These are phyloP conservation scores for Nibea albiflora DNA, from an alignment of 2,113 vertebrate species.

Conservation along the genomic window DNA sequence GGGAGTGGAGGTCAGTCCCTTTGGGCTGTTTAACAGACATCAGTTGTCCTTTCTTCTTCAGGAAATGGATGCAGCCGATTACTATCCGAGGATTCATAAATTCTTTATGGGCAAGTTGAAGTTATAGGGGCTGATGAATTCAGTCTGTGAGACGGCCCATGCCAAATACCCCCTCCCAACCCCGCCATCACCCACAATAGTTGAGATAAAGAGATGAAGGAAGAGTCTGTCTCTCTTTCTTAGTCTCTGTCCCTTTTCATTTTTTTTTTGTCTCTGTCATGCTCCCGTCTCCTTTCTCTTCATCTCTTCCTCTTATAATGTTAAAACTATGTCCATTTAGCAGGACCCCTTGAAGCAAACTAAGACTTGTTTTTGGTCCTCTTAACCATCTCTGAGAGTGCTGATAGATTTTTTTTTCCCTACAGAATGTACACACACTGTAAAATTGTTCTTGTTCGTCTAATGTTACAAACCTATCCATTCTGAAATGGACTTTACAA, in stretches of 20 bases:
- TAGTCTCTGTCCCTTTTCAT: conserved; percentile 20
- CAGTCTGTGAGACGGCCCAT: conserved; percentile 78
- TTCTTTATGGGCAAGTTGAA: conserved; percentile 88
- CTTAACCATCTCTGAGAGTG: conserved; percentile 31
- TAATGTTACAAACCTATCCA: conserved; percentile 55
- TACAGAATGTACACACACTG: conserved; percentile 24
- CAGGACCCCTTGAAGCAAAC: conserved; percentile 41
- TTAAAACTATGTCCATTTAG: conserved; percentile 62
- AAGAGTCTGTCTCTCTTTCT: conserved; percentile 44
- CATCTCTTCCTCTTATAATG: conserved; percentile 23
- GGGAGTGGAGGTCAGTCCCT: conserved; percentile 89
- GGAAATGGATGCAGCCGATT: conserved; percentile 91
- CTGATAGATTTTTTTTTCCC: conserved; percentile 19
- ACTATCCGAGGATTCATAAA: conserved; percentile 91
- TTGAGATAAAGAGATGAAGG: conserved; percentile 67
- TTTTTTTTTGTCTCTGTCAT: conserved; percentile 5
- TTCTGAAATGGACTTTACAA: conserved; percentile 62
- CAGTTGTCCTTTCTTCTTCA: conserved; percentile 88
- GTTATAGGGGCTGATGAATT: conserved; percentile 85
- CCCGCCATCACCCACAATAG: conserved; percentile 42
- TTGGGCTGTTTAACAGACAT: conserved; percentile 90
- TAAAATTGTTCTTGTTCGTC: conserved; percentile 54
- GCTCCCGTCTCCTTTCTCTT: conserved; percentile 8
- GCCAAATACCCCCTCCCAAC: conserved; percentile 65
- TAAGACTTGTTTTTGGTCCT: conserved; percentile 13